Evolutionary conservation across 2,113 vertebrate species (phyloP).

Genomic region (Austrofundulus limnaeus): DNA sequence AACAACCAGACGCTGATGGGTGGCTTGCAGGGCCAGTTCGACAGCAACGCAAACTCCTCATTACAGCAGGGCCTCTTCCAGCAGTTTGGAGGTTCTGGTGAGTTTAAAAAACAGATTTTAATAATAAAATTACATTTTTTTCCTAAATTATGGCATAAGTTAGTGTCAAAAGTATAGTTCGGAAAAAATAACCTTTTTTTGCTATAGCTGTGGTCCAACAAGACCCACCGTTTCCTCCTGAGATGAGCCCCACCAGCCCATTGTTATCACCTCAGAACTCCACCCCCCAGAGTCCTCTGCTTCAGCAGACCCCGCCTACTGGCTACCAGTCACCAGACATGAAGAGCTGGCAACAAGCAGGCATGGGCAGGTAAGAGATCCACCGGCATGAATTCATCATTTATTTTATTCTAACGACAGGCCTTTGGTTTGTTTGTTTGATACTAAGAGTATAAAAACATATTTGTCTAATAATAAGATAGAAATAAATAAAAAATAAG

Average conservation of each 20-base stretch:
- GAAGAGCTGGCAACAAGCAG: constrained; percentile 91
- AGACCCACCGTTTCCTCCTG: constrained; percentile 85
- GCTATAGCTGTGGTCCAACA: constrained; percentile 84
- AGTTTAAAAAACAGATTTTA: constrained; percentile 15
- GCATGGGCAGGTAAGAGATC: constrained; percentile 80
- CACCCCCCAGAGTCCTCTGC: constrained; percentile 87
- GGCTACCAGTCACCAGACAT: constrained; percentile 92
- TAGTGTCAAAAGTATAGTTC: too few relatives aligned
- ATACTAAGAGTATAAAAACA: too few relatives aligned
- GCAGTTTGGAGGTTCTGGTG: constrained; percentile 87
- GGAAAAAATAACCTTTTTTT: too few relatives aligned
- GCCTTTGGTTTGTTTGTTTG: too few relatives aligned
- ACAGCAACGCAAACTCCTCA: constrained; percentile 78
- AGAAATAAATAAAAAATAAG: too few relatives aligned
- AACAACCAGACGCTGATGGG: constrained; percentile 84
- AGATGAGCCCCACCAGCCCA: constrained; percentile 89
- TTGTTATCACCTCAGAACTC: constrained; percentile 89
- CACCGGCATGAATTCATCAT: too few relatives aligned
- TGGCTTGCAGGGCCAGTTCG: constrained; percentile 84
- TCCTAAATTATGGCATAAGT: too few relatives aligned
- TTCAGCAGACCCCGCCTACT: constrained; percentile 84
- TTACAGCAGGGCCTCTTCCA: constrained; percentile 91
- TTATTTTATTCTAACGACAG: too few relatives aligned
- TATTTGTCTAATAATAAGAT: too few relatives aligned
- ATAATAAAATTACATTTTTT: too few relatives aligned